Percentiles rank a stretch among this genome's conserved stretches.
Evolutionary conservation across 2,888 invertebrate genomes (phyloP).

Genomic region (Alsophila aescularia): DNA sequence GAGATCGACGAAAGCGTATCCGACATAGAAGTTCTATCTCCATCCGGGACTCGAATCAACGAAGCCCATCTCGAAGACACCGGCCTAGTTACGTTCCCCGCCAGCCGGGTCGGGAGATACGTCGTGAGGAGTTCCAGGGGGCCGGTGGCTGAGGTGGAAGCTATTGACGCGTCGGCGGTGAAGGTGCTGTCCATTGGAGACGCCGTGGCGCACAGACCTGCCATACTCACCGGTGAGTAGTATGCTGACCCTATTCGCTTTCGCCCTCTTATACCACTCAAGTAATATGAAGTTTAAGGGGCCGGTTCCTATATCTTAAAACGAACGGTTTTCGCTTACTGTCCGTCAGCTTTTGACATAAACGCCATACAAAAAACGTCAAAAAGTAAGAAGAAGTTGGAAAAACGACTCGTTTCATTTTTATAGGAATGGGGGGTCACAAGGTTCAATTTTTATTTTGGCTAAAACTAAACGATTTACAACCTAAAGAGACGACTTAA

Average conservation of each 20-base stretch:
- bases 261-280: no score
- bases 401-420: no score
- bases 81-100: constrained; percentile 90
- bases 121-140: constrained; percentile 83
- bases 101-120: constrained; percentile 90
- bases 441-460: no score
- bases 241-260: background rate
- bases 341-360: no score
- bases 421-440: no score
- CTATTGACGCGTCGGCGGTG: constrained; percentile 90
- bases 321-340: no score
- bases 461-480: no score
- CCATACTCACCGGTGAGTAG: constrained; percentile 88
- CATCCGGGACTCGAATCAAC: constrained; percentile 85
- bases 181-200: constrained; percentile 90
- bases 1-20: constrained; percentile 86
- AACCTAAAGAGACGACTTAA: no score
- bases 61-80: constrained; percentile 85
- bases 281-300: no score
- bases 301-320: no score
- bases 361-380: no score
- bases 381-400: no score
- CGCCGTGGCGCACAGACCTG: constrained; percentile 91
- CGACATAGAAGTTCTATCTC: constrained; percentile 88
- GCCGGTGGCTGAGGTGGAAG: constrained; percentile 86